These are phyloP conservation scores for Teinopalpus imperialis DNA, from an alignment of 2,888 invertebrate genomes.

Conservation along the genomic window DNA sequence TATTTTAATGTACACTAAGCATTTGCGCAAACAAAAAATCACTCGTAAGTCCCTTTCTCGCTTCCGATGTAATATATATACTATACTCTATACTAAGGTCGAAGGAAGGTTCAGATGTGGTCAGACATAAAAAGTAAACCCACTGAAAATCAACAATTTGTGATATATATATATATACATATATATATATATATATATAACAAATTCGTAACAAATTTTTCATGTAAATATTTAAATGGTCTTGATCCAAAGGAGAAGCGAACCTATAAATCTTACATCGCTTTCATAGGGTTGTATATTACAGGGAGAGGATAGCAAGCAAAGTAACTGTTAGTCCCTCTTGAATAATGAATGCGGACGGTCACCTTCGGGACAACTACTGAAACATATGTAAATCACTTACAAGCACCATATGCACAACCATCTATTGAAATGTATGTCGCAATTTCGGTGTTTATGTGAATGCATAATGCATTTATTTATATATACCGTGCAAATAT, in stretches of 20 bases:
- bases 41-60: too few species aligned
- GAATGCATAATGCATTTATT: conserved; percentile 2
- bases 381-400: conserved; percentile 44
- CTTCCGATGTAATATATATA: too few species aligned
- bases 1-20: too few species aligned
- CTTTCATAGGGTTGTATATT: conserved; percentile 21
- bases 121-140: too few species aligned
- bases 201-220: too few species aligned
- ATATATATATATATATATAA: too few species aligned
- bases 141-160: too few species aligned
- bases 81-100: too few species aligned
- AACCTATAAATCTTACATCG: conserved; percentile 14
- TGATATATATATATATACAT: too few species aligned
- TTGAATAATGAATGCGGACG: conserved; percentile 41
- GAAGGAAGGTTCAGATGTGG: too few species aligned
- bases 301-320: conserved; percentile 22
- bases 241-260: conserved; percentile 5
- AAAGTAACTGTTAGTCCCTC: conserved; percentile 32
- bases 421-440: conserved; percentile 8
- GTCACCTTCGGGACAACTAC: conserved; percentile 40
- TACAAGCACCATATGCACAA: conserved; percentile 19
- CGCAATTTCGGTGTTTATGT: conserved; percentile 8
- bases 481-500: too few species aligned
- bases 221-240: conserved; percentile 7
- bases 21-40: too few species aligned